Percentiles rank a stretch among this genome's conserved stretches.
These are phyloP conservation scores for Deilephila elpenor DNA, from an alignment of 2,888 invertebrate genomes.

Conservation along the genomic window DNA sequence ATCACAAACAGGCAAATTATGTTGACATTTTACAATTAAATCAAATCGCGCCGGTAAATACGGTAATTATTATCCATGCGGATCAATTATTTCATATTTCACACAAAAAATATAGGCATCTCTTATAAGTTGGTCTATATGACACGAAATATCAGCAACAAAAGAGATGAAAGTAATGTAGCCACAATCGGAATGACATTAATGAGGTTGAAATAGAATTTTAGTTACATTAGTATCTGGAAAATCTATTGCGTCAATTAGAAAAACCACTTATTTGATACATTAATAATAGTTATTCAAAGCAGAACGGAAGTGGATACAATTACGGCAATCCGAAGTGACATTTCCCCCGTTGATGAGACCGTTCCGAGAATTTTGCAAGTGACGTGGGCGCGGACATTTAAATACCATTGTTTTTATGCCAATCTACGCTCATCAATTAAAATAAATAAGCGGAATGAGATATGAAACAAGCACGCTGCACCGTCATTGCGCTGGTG, in stretches of 20 bases:
- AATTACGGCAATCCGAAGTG: slow-evolving; percentile 6
- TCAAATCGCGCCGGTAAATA: not conserved
- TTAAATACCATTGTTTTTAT: slow-evolving; percentile 26
- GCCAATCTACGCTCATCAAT: slow-evolving; percentile 22
- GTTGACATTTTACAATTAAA: not conserved
- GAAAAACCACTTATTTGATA: not conserved
- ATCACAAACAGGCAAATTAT: not conserved
- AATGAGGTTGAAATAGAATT: not conserved
- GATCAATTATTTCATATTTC: not conserved
- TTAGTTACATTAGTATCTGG: not conserved
- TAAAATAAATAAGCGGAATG: not conserved
- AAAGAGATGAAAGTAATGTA: no score
- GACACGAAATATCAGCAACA: no score
- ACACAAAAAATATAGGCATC: no score
- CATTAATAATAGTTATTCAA: not conserved
- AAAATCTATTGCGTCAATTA: not conserved
- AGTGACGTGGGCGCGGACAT: slow-evolving; percentile 15
- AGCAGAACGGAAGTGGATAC: slow-evolving; percentile 14
- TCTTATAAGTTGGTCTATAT: no score
- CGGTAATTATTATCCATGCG: not conserved
- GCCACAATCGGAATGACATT: no score
- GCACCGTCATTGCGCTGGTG: not conserved
- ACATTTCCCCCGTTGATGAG: slow-evolving; percentile 22
- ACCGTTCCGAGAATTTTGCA: slow-evolving; percentile 22
- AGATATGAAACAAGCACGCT: not conserved